Evolutionary conservation across 2,113 vertebrate species (phyloP).

Genomic region (Illadopsis cleaveri): DNA sequence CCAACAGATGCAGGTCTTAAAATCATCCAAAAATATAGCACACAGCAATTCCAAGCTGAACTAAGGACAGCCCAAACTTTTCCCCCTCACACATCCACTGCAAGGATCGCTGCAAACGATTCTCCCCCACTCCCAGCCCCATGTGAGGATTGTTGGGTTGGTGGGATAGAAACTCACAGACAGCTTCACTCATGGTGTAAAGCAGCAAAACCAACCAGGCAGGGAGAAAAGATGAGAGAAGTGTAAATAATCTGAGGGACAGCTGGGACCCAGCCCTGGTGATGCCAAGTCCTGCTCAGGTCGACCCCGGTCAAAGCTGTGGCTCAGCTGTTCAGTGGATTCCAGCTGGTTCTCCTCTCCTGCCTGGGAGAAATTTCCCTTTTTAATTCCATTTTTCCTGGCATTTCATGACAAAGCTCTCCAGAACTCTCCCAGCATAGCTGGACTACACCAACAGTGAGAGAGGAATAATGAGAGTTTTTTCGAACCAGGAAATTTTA

Average conservation of each 20-base stretch:
- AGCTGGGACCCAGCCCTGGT: not conserved
- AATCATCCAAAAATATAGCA: not conserved
- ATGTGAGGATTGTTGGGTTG: accelerated
- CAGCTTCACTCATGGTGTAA: not conserved
- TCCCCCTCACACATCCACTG: not conserved
- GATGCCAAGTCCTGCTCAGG: not conserved
- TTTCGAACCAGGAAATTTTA: not conserved
- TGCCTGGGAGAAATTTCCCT: not conserved
- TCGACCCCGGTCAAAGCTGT: not conserved
- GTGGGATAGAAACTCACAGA: not conserved
- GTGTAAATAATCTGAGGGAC: not conserved
- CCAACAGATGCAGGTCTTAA: not conserved
- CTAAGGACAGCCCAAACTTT: not conserved
- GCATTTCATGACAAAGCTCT: not conserved
- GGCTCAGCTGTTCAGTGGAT: not conserved
- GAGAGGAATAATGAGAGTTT: not conserved
- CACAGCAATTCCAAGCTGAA: not conserved
- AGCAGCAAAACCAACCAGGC: not conserved
- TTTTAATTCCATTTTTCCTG: not conserved
- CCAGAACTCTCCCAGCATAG: not conserved
- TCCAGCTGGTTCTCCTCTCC: not conserved
- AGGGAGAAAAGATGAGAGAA: not conserved
- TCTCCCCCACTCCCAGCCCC: not conserved
- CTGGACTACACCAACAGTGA: not conserved
- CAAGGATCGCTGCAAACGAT: not conserved